Base-by-base conservation (phyloP, 2,113 vertebrate genomes). In the Larimichthys crocea region DNA sequence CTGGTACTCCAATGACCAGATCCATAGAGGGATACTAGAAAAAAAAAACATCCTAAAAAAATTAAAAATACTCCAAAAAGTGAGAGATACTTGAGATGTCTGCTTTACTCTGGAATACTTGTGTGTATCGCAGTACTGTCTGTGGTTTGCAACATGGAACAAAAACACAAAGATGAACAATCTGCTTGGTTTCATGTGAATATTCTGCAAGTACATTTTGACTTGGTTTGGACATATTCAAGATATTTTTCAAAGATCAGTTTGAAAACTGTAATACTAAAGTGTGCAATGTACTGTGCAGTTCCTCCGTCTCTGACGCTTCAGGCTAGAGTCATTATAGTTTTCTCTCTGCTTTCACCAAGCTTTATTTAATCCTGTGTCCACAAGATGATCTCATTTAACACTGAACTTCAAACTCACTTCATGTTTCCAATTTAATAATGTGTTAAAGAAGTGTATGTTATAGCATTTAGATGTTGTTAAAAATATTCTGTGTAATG, bases 401-500 rank as follows among this genome's bases (percentile, higher is more conserved):
- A 49, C 48, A 29, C 49, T 40, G 1, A 4, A 44, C 7, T 40
- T 49, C 26, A 59, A 17, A 64, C 5, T 46, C 61, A 74, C 61
- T 26, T 11, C 46, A 19, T 62, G 59, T 70, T 77, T 74, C 11
- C 26, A 35, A 11, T 29, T 3, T n/a, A 79, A 69, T 35, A 26
- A 64, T 22, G 19, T 11, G 19, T 56, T 26, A 4, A 66, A 66
- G 64, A 62, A 48, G 68, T 10, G 19, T 44, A 29, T 76, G 7
- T 75, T 66, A 66, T 4, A n/a, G 20, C 24, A 17, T 59, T 70
- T 16, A 26, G 42, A 52, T 24, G 68, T 22, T 64, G 50, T 65
- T 48, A 14, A 68, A 80, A 63, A 68, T 42, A 66, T 17, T 57
- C 11, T 26, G 31, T 5, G 55, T 59, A 70, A 87, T 72, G 71